phyloP scores from a whole-genome alignment of 2,113 vertebrate species.

The Podarcis muralis region DNA sequence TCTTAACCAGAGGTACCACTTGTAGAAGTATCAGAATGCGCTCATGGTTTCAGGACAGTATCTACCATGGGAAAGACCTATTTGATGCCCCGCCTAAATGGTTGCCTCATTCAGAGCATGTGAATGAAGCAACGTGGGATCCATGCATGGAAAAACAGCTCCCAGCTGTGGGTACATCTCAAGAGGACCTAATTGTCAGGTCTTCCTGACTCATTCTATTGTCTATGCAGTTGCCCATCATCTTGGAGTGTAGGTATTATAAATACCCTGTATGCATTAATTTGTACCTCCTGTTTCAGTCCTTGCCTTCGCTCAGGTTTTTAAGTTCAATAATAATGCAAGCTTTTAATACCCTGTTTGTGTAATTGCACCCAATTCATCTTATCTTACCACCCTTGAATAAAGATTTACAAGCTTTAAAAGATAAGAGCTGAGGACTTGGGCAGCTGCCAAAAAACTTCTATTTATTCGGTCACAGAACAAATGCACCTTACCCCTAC shows the following conservation, averaged over 20 bases:
- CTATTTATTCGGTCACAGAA: conserved; percentile 12
- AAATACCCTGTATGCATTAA: not conserved
- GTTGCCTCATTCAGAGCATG: not conserved
- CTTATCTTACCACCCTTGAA: not conserved
- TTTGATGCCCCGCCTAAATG: not conserved
- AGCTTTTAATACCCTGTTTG: not conserved
- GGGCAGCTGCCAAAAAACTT: not conserved
- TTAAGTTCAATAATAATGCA: not conserved
- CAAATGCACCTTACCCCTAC: not conserved
- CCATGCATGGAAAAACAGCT: not conserved
- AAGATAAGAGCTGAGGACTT: conserved; percentile 6
- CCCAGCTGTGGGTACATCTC: not conserved
- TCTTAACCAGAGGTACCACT: too few species aligned
- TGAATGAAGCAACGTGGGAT: not conserved
- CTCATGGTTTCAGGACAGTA: not conserved
- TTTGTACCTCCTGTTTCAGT: not conserved
- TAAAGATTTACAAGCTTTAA: not conserved
- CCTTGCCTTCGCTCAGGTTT: not conserved
- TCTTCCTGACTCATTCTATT: not conserved
- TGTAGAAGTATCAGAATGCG: not conserved
- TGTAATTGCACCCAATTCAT: conserved; percentile 14
- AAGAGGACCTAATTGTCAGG: not conserved
- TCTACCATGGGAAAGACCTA: not conserved
- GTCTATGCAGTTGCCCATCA: not conserved
- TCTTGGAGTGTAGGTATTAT: not conserved